These are phyloP conservation scores for Acomys russatus DNA, from an alignment of 2,797 vertebrate genomes.

Conservation along the genomic window DNA sequence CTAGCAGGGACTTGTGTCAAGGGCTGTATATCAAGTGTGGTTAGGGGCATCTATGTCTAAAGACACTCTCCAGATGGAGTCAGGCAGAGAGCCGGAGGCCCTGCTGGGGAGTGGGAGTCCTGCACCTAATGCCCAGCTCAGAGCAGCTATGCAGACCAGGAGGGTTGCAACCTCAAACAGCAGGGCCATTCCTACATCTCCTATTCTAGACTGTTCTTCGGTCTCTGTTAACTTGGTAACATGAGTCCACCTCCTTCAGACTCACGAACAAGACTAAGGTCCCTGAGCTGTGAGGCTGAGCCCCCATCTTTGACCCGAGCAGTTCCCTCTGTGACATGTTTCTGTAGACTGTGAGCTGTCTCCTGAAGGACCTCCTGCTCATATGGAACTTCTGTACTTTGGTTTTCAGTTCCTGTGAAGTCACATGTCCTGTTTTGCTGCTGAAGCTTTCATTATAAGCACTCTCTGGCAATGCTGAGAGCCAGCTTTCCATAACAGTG, in stretches of 20 bases:
- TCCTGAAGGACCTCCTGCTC: neutral
- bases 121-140: no score
- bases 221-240: neutral
- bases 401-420: neutral
- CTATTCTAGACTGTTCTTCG: neutral
- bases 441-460: neutral
- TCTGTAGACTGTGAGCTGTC: neutral
- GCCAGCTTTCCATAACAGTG: neutral
- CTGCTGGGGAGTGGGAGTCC: no score
- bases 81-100: no score
- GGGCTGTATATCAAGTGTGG: no score
- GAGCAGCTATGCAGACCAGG: no score
- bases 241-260: neutral
- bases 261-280: neutral
- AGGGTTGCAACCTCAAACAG: no score
- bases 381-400: neutral
- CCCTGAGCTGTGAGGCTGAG: neutral
- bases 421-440: neutral
- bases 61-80: no score
- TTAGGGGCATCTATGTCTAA: no score
- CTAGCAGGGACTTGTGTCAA: no score
- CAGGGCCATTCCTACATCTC: neutral
- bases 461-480: neutral
- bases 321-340: neutral
- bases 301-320: neutral